phyloP scores from a whole-genome alignment of 2,888 invertebrate genomes.

The Tetramorium bicarinatum region DNA sequence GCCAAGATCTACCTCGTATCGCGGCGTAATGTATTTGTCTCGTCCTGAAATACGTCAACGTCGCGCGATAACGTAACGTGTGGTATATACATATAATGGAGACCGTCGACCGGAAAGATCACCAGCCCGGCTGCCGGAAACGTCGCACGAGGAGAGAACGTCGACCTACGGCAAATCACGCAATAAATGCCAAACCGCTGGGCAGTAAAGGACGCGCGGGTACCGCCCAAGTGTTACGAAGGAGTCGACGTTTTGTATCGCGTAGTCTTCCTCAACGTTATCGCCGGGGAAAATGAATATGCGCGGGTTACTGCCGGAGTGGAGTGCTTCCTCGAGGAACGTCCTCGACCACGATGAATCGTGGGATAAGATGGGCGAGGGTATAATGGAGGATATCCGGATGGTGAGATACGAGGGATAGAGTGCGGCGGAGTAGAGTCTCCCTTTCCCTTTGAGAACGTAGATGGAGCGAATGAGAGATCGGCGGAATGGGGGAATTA shows the following conservation, averaged over 20 bases:
- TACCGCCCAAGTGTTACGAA: conserved; percentile 50
- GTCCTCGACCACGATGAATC: conserved; percentile 34
- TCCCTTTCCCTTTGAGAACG: conserved; percentile 7
- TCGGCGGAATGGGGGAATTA: conserved; percentile 21
- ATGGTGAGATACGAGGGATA: conserved; percentile 19
- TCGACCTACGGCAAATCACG: conserved; percentile 66
- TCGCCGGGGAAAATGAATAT: conserved; percentile 55
- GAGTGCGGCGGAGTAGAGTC: neutral
- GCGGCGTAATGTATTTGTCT: neutral
- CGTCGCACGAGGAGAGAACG: conserved; percentile 48
- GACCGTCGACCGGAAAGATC: conserved; percentile 21
- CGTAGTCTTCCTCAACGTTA: neutral
- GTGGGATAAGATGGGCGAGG: conserved; percentile 11
- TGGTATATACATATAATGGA: neutral
- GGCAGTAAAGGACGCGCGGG: conserved; percentile 60
- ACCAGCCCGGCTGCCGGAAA: conserved; percentile 4
- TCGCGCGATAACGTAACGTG: neutral
- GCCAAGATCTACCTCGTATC: neutral
- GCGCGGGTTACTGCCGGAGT: conserved; percentile 19
- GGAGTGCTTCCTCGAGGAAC: conserved; percentile 10
- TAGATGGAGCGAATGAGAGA: conserved; percentile 23
- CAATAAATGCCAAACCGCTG: conserved; percentile 66
- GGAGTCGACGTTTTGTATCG: conserved; percentile 54
- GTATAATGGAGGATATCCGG: conserved; percentile 39
- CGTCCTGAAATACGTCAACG: conserved; percentile 14